Evolutionary conservation across 2,888 invertebrate species (phyloP), one percentile per base, ranked within the genome.

Genomic region (Eurytoma californica): DNA sequence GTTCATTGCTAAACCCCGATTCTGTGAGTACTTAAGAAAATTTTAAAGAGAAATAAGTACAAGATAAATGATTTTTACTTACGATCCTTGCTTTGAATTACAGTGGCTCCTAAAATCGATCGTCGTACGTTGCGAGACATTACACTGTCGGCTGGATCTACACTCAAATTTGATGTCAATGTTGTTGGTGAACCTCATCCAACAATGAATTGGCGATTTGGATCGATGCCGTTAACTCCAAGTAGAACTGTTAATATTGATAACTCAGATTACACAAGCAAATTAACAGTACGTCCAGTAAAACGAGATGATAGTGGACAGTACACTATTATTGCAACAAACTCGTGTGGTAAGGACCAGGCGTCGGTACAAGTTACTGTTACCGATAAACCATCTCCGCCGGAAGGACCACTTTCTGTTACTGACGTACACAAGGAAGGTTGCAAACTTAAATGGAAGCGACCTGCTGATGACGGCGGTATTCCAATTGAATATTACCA

Each of bases 121-220:
- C 94, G 98, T 81, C 94, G 97, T 83, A 96, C 97, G 88, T 92
- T 98, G 39, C 94, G 97, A 57, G 97, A 98, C 86, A 92, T 98
- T 60, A 96, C 96, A 2, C 91, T 99, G 75, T 98, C 98, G 55
- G 96, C 97, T 63, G 98, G 99, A 58, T 95, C 97, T 28, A 94
- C 97, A 24, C 94, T 99, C 82, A 98, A 98, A 91, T 94, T 98
- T 87, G 97, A 98, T 86, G 98, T 97, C 0, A 95, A 95, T 82
- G 96, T 99, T 77, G 95, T 94, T 87, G 99, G 99, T 77, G 98
- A 99, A 88, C 99, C 99, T 1, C 95, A 97, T 76, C 99, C 99
- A 67, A 95, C 94, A 79, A 96, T 97, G 28, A 96, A 96, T 87
- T 99, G 98, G 98, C 94, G 96, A 86, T 95, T 95, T 88, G 95